Conservation (phyloP, 2,797 vertebrate species). For the Euphonia xanthogaster region DNA sequence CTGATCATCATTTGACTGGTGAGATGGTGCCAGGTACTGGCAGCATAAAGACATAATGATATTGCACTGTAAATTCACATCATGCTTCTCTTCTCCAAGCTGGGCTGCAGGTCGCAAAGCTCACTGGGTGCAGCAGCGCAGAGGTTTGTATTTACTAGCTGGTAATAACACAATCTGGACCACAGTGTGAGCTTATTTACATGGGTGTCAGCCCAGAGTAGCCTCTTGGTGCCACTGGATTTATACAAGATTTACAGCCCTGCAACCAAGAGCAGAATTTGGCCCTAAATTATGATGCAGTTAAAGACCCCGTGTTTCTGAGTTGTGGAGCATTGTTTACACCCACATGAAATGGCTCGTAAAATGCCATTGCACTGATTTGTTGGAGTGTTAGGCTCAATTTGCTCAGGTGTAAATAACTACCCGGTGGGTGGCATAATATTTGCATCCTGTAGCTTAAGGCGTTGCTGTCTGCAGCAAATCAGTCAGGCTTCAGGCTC, state of each 20-base stretch:
- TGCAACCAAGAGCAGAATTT: not conserved
- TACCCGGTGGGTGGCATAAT: conserved; percentile 25
- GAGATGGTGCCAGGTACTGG: not conserved
- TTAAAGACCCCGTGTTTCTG: not conserved
- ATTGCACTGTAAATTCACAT: not conserved
- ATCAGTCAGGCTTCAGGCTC: conserved; percentile 1
- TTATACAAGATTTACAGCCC: not conserved
- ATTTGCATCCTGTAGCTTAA: conserved; percentile 43
- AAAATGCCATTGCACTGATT: conserved; percentile 29
- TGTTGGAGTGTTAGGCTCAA: conserved; percentile 33
- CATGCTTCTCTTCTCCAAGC: not conserved
- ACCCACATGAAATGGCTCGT: not conserved
- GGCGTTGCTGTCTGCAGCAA: conserved; percentile 2
- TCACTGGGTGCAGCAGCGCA: not conserved
- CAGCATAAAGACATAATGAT: not conserved
- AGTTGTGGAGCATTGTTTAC: not conserved
- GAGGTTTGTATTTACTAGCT: not conserved
- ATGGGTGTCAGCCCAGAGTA: not conserved
- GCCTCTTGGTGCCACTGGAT: not conserved
- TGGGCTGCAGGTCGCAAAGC: not conserved
- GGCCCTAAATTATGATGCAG: not conserved
- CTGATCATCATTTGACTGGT: not conserved
- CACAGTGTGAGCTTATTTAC: not conserved
- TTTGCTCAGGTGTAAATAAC: conserved; percentile 65
- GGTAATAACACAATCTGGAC: not conserved